phyloP scores from a whole-genome alignment of 2,888 invertebrate species.

The Hedya salicella region DNA sequence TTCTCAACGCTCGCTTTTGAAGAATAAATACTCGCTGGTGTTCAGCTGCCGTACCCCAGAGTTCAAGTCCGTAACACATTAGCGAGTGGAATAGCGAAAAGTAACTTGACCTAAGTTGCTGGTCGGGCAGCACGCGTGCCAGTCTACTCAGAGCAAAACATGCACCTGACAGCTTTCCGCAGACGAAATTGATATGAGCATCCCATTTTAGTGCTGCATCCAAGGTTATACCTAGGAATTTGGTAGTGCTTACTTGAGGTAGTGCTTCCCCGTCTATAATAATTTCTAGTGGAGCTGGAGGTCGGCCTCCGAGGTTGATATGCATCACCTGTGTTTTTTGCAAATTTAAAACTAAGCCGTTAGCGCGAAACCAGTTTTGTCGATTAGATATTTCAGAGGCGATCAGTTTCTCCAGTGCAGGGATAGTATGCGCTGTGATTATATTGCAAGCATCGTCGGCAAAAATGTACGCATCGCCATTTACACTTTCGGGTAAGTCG shows the following conservation, averaged over 20 bases:
- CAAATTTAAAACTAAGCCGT: neutral
- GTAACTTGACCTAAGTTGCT: too few relatives aligned
- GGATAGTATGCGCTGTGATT: neutral
- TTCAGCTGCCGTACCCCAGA: too few relatives aligned
- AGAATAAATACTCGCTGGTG: too few relatives aligned
- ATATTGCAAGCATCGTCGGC: constrained; percentile 3
- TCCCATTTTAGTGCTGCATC: neutral
- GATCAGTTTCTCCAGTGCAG: neutral
- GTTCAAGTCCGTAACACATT: too few relatives aligned
- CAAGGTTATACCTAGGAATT: neutral
- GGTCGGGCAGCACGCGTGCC: too few relatives aligned
- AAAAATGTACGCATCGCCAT: neutral
- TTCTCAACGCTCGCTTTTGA: too few relatives aligned
- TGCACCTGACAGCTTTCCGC: constrained; percentile 1
- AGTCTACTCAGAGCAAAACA: neutral
- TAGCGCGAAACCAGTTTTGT: neutral
- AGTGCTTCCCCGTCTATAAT: neutral
- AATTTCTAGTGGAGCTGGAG: neutral
- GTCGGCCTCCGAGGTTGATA: neutral
- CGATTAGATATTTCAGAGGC: neutral
- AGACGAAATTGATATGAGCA: neutral
- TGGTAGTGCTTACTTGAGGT: neutral
- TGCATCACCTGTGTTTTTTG: neutral
- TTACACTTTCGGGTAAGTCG: neutral
- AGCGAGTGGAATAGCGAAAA: too few relatives aligned